Evolutionary conservation across 2,113 vertebrate genomes (phyloP), one percentile per base, ranked within the genome.

Genomic region (Axis porcinus): DNA sequence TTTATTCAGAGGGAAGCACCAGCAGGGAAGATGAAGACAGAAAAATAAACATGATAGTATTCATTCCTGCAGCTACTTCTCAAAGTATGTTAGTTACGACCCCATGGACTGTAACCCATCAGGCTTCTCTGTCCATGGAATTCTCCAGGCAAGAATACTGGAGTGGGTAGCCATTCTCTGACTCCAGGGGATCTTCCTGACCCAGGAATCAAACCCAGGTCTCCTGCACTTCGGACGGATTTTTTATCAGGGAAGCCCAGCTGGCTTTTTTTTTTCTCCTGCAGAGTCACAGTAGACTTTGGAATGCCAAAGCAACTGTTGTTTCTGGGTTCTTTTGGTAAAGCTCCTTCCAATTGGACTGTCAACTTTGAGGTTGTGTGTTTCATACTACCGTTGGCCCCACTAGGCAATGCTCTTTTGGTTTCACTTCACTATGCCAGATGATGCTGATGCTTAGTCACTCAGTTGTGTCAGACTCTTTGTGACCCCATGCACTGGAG

Each of bases 301-400:
- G 0, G 12, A 4, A 0, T 33, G 1, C 28, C 33, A 23, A 21
- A 57, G 33, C 0, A 7, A 28, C 11, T 13, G 1, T 70, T 47
- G 30, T 58, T 36, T 85, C 54, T 19, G 25, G n/a, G 6, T 27
- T 85, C 28, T 87, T 50, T 13, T 11, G 21, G 2, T 21, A 76
- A 87, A 57, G 2, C 12, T 52, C 33, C 79, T 83, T 81, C 40
- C 23, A 33, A 25, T 0, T 27, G 36, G 86, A 82, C 14, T 19
- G 76, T 74, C 28, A 85, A 28, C 10, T 2, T 52, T 3, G 8
- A 91, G 0, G 12, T 12, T 13, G 28, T 8, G 2, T 25, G 28
- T 5, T 36, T 70, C 67, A 2, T 62, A 45, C 14, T 14, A 6
- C 16, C 33, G 28, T 84, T 36, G n/a, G 13, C 10, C 5, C 2